Base-by-base conservation (phyloP, 2,113 vertebrate genomes). In the Pyrgilauda ruficollis region DNA sequence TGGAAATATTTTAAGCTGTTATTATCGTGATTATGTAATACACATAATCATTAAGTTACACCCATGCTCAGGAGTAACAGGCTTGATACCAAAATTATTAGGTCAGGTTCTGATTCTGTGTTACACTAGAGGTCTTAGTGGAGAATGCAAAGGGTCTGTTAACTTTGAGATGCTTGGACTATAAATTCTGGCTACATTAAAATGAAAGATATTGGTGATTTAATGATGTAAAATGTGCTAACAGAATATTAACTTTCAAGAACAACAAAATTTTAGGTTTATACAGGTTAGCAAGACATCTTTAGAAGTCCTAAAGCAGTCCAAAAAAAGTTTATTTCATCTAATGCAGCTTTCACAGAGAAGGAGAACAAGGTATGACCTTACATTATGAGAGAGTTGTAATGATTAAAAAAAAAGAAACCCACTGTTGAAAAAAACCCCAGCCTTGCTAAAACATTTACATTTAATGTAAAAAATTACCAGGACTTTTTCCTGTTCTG, bases 381-480 rank as follows among this genome's bases (percentile, higher is more conserved):
- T 50, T 78, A 53, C 13, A 41, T 7, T 74, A 77, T 4, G 27
- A 77, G 43, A 14, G 6, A 3, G 12, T 6, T 55, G 8, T 23
- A 78, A 26, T 21, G 28, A 70, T n/a, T 7, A 61, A 70, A 13
- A 78, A 55, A 86, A 69, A 62, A 16, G 18, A 15, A 33, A 27
- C 19, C 2, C 37, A 46, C 13, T 41, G 4, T 17, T 52, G 12
- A 2, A 33, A 69, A 56, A 56, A 58, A 8, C 0, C 1, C 3
- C 18, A 70, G 14, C 4, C 19, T 85, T 79, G 30, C 7, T 68
- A 72, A 68, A 82, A 55, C 22, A 50, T 52, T 47, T 35, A 15
- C 10, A 52, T 59, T 76, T 56, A 69, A 63, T 11, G 8, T 22
- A 14, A 84, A 67, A 91, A 83, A 26, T 12, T 18, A 62, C 2